Base-by-base conservation (phyloP, 2,797 vertebrate species). In the Pagetopsis macropterus region DNA sequence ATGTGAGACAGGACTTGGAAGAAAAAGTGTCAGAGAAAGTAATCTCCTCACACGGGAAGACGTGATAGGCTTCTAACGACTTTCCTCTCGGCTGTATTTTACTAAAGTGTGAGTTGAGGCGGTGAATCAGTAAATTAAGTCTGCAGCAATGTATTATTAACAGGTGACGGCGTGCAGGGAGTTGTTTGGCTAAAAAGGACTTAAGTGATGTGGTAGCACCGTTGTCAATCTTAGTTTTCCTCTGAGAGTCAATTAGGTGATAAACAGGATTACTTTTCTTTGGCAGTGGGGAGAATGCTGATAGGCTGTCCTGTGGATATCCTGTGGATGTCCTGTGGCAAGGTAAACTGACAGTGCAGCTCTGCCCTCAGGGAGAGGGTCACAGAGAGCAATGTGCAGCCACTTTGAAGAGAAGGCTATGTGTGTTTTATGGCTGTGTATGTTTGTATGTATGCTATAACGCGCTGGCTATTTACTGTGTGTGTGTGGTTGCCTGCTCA, bases 231-330 rank as follows among this genome's bases (percentile, higher is more conserved):
- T 89, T 76, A 55, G 90, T 84, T 87, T 94, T 93, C 95, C 94
- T 95, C 87, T 82, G 95, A 96, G 94, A 96, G 94, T 95, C 93
- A 96, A 95, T 95, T 96, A 95, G 91, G 87, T 95, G 94, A 95
- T 93, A 96, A 97, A 95, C 92, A 96, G 94, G 84, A 85, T 83
- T 83, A 76, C 85, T 92, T 91, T 91, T 91, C 89, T 94, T 83
- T 68, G 81, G 91, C 92, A 91, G 89, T 85, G 87, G 89, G 91
- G 93, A 89, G 91, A 87, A 84, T 87, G 92, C 84, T 85, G 91
- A 92, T 82, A 78, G 90, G 74, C 90, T 92, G 94, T 27, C 23
- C 23, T 27, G 23, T 23, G 23, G 23, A 23, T 23, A 3, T 95
- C 93, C 90, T 83, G 87, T 85, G 87, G 84, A 94, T 96, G 94